phyloP scores from a whole-genome alignment of 2,797 vertebrate species.

The Cuniculus paca region DNA sequence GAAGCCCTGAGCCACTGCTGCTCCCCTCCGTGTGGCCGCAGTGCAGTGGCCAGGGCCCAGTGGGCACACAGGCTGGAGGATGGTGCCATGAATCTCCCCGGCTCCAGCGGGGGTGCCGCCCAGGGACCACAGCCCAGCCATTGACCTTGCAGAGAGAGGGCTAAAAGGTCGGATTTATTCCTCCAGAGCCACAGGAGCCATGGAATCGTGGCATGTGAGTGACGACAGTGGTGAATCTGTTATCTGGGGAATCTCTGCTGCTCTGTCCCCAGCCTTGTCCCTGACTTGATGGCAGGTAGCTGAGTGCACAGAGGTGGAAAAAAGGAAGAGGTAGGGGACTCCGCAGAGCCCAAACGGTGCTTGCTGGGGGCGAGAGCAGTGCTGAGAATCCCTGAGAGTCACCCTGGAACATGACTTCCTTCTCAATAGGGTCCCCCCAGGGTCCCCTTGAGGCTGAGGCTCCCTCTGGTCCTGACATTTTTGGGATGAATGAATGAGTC shows the following conservation, averaged over 20 bases:
- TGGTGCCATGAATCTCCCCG: conserved; percentile 67
- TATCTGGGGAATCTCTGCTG: neutral
- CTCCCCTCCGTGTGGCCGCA: fast-evolving
- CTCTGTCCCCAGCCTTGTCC: conserved; percentile 15
- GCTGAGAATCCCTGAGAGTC: neutral
- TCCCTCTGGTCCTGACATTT: neutral
- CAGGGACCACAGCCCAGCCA: conserved; percentile 72
- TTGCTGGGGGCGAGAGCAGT: neutral
- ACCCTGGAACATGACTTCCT: neutral
- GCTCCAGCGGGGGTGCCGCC: conserved; percentile 19
- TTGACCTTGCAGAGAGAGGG: conserved; percentile 83
- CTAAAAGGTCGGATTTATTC: conserved; percentile 83
- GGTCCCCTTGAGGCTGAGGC: neutral
- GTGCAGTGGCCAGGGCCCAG: neutral
- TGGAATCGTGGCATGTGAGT: conserved; percentile 66
- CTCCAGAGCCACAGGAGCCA: conserved; percentile 24
- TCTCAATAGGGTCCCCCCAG: neutral
- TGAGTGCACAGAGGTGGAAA: neutral
- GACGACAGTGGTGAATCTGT: conserved; percentile 45
- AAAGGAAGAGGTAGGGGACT: neutral
- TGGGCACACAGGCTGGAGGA: neutral
- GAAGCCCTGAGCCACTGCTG: neutral
- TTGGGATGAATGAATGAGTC: neutral
- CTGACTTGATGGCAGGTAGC: neutral
- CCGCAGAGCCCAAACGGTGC: neutral